A percentile compares a stretch with the other conserved stretches of the same genome.
These are phyloP conservation scores for Megaceryle torquata DNA, from an alignment of 2,113 vertebrate genomes.

Conservation along the genomic window DNA sequence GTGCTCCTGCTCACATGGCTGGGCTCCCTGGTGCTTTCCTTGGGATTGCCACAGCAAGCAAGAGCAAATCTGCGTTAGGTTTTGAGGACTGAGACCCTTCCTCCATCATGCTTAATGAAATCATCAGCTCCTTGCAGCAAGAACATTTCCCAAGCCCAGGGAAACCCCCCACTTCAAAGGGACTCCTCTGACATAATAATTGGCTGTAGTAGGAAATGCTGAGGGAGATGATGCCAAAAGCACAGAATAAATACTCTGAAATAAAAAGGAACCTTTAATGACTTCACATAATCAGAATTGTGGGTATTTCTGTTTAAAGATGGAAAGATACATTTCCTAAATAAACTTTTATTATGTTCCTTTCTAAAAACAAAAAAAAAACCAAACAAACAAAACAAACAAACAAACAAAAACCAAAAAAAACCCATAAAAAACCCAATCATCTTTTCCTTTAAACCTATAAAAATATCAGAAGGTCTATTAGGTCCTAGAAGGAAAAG, in stretches of 20 bases:
- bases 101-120: not conserved
- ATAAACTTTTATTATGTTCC: not conserved
- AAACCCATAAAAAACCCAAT: too few species aligned
- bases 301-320: not conserved
- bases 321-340: not conserved
- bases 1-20: not conserved
- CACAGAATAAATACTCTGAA: not conserved
- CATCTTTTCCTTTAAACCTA: not conserved
- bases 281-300: not conserved
- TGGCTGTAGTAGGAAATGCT: not conserved
- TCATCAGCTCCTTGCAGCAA: not conserved
- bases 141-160: not conserved
- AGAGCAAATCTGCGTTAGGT: accelerated
- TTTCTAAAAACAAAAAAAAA: not conserved
- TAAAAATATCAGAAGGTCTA: not conserved
- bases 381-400: too few species aligned
- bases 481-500: not conserved
- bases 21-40: accelerated
- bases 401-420: too few species aligned
- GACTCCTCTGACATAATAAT: not conserved
- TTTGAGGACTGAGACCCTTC: not conserved
- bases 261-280: not conserved
- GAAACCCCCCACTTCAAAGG: not conserved
- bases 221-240: not conserved
- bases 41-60: accelerated